A percentile compares a stretch with the other conserved stretches of the same genome.
Evolutionary conservation across 1,140 invertebrate genomes (phyloP).

Genomic region (Leptestheria dahalacensis): DNA sequence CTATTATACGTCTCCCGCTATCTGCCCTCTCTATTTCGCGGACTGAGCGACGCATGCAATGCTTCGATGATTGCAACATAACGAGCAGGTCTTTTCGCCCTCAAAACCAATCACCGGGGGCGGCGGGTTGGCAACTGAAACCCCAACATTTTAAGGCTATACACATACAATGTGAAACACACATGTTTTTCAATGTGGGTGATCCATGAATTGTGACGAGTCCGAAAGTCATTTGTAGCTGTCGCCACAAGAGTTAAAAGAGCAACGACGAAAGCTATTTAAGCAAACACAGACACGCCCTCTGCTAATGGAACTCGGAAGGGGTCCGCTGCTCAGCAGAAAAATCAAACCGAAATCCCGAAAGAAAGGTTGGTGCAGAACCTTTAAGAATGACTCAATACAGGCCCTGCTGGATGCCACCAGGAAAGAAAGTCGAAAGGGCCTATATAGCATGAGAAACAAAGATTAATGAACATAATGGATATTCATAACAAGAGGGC

Average conservation of each 20-base stretch:
- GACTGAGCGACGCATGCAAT: too few relatives aligned
- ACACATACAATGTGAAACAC: not conserved
- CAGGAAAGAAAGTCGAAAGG: not conserved
- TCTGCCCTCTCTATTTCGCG: too few relatives aligned
- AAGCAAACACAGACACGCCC: not conserved
- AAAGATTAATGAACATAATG: not conserved
- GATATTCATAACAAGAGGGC: not conserved
- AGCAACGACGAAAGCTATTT: not conserved
- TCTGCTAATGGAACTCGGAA: not conserved
- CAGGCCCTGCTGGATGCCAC: not conserved
- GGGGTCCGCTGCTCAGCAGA: too few relatives aligned
- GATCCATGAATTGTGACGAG: not conserved
- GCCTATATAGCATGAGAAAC: not conserved
- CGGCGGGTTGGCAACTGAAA: too few relatives aligned
- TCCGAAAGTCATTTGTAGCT: not conserved
- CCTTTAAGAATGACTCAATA: too few relatives aligned
- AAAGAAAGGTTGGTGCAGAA: too few relatives aligned
- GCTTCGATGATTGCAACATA: too few relatives aligned
- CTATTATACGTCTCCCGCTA: too few relatives aligned
- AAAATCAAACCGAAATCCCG: too few relatives aligned
- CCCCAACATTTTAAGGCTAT: too few relatives aligned
- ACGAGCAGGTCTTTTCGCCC: too few relatives aligned
- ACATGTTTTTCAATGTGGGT: not conserved
- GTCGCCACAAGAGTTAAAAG: not conserved
- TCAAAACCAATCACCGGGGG: too few relatives aligned